Conservation (phyloP, 2,797 vertebrate species). For the Cossypha heuglini region DNA sequence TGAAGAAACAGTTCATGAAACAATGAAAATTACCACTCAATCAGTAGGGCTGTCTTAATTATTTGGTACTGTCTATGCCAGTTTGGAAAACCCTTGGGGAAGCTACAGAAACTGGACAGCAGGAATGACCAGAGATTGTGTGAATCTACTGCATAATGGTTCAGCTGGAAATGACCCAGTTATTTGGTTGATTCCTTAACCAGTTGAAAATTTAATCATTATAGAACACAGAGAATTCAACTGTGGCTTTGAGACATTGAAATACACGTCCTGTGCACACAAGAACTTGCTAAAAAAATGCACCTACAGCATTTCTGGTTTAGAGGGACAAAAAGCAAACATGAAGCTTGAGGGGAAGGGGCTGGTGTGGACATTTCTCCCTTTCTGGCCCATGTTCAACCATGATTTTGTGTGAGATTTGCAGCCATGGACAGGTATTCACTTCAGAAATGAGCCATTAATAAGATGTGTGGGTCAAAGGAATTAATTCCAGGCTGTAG, state of each 20-base stretch:
- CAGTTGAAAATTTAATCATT: not conserved
- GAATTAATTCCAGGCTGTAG: not conserved
- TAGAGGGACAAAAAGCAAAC: not conserved
- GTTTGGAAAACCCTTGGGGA: not conserved
- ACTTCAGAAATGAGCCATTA: not conserved
- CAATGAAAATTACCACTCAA: not conserved
- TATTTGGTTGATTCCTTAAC: not conserved
- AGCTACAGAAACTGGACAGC: not conserved
- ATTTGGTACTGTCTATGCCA: not conserved
- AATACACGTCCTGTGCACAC: not conserved
- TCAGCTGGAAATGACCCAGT: not conserved
- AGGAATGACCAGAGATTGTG: not conserved
- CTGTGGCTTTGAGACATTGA: not conserved
- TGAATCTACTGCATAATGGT: not conserved
- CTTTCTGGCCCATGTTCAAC: not conserved
- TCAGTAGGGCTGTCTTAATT: not conserved
- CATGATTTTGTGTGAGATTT: not conserved
- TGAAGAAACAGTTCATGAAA: not conserved
- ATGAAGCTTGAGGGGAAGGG: not conserved
- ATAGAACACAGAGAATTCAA: not conserved
- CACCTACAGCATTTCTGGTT: not conserved
- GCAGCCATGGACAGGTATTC: not conserved
- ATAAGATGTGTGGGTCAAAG: not conserved
- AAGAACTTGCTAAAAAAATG: not conserved
- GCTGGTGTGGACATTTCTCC: not conserved